A percentile compares a stretch with the other conserved stretches of the same genome.
Evolutionary conservation across 2,797 vertebrate genomes (phyloP).

Genomic region (Macropodus opercularis): DNA sequence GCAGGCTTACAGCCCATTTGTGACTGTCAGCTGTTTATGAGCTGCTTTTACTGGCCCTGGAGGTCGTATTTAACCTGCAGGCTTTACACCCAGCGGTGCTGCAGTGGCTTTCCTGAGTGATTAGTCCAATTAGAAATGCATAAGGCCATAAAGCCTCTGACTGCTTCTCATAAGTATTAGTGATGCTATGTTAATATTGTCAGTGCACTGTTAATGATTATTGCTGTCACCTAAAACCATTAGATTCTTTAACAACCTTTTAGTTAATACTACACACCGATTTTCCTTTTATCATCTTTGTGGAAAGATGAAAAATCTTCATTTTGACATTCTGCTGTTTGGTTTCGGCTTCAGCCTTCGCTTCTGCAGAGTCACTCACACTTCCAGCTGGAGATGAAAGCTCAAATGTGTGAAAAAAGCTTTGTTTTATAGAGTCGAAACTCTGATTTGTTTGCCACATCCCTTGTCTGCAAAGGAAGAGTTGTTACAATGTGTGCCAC

Average conservation of each 20-base stretch:
- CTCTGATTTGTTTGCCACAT: constrained; percentile 56
- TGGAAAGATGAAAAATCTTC: constrained; percentile 21
- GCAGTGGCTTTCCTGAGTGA: constrained; percentile 43
- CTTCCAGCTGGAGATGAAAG: constrained; percentile 48
- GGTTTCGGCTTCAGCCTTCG: constrained; percentile 16
- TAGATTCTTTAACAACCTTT: constrained; percentile 49
- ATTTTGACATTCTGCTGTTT: constrained; percentile 15
- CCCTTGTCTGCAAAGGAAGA: constrained; percentile 37
- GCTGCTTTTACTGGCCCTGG: constrained; percentile 59
- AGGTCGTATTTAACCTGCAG: constrained; percentile 64
- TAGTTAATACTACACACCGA: constrained; percentile 47
- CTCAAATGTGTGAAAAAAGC: constrained; percentile 25
- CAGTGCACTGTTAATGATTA: constrained; percentile 46
- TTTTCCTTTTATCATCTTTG: constrained; percentile 17
- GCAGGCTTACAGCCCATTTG: constrained; percentile 55
- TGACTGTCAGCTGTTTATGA: constrained; percentile 66
- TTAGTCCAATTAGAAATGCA: constrained; percentile 56
- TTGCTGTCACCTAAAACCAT: constrained; percentile 41
- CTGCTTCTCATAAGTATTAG: constrained; percentile 30
- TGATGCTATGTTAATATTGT: constrained; percentile 26
- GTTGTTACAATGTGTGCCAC: constrained; percentile 9
- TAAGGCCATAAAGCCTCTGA: constrained; percentile 38
- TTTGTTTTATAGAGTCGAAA: constrained; percentile 24
- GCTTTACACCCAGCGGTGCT: constrained; percentile 44
- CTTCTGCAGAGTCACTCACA: constrained; percentile 42